A percentile compares a stretch with the other conserved stretches of the same genome.
Evolutionary conservation across 2,888 invertebrate genomes (phyloP).

Genomic region (Polietes domitor): DNA sequence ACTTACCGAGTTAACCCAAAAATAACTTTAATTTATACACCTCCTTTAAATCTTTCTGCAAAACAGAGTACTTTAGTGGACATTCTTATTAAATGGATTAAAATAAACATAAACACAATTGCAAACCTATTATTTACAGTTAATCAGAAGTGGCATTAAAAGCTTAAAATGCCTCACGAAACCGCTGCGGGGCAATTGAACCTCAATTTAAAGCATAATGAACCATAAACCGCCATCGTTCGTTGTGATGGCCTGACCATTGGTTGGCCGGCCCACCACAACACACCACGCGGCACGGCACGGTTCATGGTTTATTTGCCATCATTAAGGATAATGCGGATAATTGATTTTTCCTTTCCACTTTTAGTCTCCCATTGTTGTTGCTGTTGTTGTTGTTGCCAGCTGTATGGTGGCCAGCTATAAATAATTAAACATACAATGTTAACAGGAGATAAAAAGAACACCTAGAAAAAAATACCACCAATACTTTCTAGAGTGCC

Average conservation of each 20-base stretch:
- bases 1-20: no score
- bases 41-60: no score
- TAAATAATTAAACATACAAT: conserved; percentile 37
- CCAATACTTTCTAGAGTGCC: conserved; percentile 26
- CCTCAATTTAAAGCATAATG: conserved; percentile 14
- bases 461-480: not conserved
- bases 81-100: not conserved
- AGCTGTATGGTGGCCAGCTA: not conserved
- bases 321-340: conserved; percentile 36
- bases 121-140: not conserved
- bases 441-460: conserved; percentile 26
- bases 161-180: not conserved
- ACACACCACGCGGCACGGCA: no score
- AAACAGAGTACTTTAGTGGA: not conserved
- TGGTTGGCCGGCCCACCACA: not conserved
- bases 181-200: not conserved
- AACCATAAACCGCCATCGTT: conserved; percentile 14
- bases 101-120: not conserved
- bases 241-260: not conserved
- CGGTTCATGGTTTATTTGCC: conserved; percentile 2
- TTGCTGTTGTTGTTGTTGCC: not conserved
- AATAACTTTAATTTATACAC: no score
- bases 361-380: not conserved
- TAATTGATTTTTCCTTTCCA: conserved; percentile 39
- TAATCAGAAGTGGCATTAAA: not conserved